Evolutionary conservation across 2,797 vertebrate species (phyloP).

Genomic region (Mus caroli): DNA sequence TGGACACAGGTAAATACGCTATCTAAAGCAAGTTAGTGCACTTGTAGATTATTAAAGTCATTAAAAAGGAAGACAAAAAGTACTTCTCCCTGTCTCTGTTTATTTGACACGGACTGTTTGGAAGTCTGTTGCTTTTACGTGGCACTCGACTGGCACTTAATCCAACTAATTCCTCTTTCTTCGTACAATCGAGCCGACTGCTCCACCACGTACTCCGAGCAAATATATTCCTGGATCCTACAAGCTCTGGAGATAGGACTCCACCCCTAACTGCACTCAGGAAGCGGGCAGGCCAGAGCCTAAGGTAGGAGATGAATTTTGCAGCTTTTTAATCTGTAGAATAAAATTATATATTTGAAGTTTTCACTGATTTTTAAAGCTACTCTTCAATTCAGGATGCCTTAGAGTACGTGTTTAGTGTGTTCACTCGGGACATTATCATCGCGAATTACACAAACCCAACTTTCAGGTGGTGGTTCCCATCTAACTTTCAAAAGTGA

Average conservation of each 20-base stretch:
- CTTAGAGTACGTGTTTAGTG: not conserved
- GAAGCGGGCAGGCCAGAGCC: rapidly evolving
- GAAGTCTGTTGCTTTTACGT: conserved; percentile 1
- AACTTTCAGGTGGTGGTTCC: not conserved
- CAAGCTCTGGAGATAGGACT: not conserved
- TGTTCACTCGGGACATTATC: not conserved
- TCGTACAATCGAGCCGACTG: not conserved
- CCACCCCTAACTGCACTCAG: not conserved
- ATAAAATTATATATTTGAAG: not conserved
- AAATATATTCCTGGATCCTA: not conserved
- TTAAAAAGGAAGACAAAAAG: not conserved
- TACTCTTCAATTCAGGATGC: not conserved
- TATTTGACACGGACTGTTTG: not conserved
- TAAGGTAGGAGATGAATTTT: not conserved
- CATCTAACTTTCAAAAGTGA: not conserved
- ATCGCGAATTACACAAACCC: not conserved
- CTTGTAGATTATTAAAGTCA: not conserved
- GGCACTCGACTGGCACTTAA: not conserved
- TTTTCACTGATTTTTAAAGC: conserved; percentile 35
- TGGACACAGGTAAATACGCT: not conserved
- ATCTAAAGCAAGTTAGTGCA: not conserved
- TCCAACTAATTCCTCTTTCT: conserved; percentile 19
- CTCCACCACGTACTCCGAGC: not conserved
- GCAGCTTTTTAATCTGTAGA: conserved; percentile 19
- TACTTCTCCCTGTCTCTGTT: not conserved